Conservation (phyloP, 2,888 invertebrate genomes). For the Punctoribates punctum region DNA sequence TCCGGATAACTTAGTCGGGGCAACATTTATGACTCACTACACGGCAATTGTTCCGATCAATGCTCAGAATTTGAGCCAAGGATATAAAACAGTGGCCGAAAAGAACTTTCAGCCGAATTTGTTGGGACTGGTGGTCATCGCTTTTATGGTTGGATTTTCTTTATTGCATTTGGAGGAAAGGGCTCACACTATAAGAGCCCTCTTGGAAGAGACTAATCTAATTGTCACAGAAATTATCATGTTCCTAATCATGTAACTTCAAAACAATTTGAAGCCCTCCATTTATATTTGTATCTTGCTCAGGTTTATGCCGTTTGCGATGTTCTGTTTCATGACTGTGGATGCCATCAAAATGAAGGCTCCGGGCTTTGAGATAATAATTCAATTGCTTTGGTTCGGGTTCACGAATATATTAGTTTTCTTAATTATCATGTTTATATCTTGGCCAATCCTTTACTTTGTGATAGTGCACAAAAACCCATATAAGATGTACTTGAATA, state of each 20-base stretch:
- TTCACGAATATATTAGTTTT: background rate
- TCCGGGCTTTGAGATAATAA: background rate
- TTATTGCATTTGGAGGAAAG: background rate
- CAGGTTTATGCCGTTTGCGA: constrained; percentile 37
- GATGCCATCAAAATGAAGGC: constrained; percentile 34
- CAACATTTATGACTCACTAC: constrained; percentile 27
- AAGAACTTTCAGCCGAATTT: constrained; percentile 29
- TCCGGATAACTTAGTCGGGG: constrained; percentile 36
- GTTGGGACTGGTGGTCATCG: constrained; percentile 31
- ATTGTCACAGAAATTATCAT: background rate
- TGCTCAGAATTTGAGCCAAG: background rate
- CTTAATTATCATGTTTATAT: background rate
- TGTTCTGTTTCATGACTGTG: constrained; percentile 39
- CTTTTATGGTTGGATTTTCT: constrained; percentile 35
- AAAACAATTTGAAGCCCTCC: too few relatives aligned
- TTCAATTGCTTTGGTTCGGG: constrained; percentile 25
- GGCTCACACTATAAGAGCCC: background rate
- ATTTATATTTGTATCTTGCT: background rate
- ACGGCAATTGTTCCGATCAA: background rate
- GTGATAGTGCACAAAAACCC: constrained; percentile 17
- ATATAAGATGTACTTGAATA: constrained; percentile 1
- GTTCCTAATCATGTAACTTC: background rate
- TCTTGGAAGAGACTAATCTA: constrained; percentile 32
- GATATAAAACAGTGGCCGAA: background rate
- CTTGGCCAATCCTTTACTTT: constrained; percentile 21